Percentiles rank a stretch among this genome's conserved stretches.
Evolutionary conservation across 2,888 invertebrate species (phyloP).

Genomic region (Serrognathus titanus): DNA sequence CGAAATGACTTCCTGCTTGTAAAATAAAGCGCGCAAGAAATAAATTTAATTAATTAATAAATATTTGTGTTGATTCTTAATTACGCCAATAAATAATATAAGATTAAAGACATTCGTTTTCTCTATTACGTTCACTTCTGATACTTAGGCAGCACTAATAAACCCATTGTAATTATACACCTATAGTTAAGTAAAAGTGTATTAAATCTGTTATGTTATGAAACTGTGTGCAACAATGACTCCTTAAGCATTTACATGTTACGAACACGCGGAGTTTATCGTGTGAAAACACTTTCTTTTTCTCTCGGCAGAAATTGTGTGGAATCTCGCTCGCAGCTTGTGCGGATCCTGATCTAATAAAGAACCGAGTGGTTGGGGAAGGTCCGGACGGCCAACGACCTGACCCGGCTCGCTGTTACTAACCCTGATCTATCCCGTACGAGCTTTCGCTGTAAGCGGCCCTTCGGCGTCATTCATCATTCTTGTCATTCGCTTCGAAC

Average conservation of each 20-base stretch:
- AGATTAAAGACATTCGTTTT: too few species aligned
- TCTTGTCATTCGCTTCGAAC: background rate
- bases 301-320: background rate
- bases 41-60: too few species aligned
- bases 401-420: background rate
- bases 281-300: constrained; percentile 2
- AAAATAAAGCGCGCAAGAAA: too few species aligned
- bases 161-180: too few species aligned
- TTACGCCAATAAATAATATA: too few species aligned
- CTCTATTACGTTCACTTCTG: too few species aligned
- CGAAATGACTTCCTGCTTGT: too few species aligned
- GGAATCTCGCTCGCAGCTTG: background rate
- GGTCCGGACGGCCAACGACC: constrained; percentile 6
- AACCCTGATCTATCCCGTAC: constrained; percentile 8
- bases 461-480: constrained; percentile 2
- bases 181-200: background rate
- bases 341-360: constrained; percentile 3
- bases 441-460: constrained; percentile 1
- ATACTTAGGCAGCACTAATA: too few species aligned
- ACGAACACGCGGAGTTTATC: background rate
- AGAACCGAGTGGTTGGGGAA: background rate
- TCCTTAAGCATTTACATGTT: background rate
- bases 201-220: background rate
- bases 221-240: background rate
- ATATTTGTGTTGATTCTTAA: too few species aligned